Evolutionary conservation across 2,888 invertebrate species (phyloP), one percentile per base, ranked within the genome.

Genomic region (Fissipunctia ypsillon): DNA sequence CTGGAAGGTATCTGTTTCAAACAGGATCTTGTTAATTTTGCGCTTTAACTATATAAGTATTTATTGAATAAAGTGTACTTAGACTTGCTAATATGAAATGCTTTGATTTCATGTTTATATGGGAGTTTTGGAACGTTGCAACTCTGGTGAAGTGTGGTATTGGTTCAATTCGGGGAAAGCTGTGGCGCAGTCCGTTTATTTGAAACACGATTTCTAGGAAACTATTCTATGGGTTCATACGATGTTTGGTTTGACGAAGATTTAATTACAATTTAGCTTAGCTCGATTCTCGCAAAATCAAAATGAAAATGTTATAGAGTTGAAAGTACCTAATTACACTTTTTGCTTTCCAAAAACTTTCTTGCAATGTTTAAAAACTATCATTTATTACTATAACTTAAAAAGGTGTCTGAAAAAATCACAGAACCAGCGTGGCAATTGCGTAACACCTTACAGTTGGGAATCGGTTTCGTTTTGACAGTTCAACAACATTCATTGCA

Each of bases 1-100:
- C 90, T 90, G 87, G 77, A 71, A 84, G 87, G 88, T 87, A 88
- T 84, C 56, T 84, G 71, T 87, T 79, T 75, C 78, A 78, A 84
- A 80, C 73, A 79, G 78, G 84, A 80, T 85, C 80, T 76, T 61
- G 84, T 86, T 86, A 79, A 85, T 86, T 80, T 84, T 83, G 76
- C 74, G 73, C 66, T 77, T 69, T 74, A 73, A 76, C 71, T 81
- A 73, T 83, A 75, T 84, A 78, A 69, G 81, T 84, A 74, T 73
- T 84, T 72, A 78, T 81, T 78, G 63, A 81, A 81, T 83, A 67
- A 83, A 72, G 50, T 75, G 59, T 72, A 59, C 56, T 68, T 70
- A 68, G 41, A 81, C 64, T 78, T 73, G 69, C 63, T 81, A 73
- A 70, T 81, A 69, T n/a, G 31, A 52, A 78, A 70, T 78, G 35